Base-by-base conservation (phyloP, 2,888 invertebrate genomes). In the Drosophila parthenogenetica region DNA sequence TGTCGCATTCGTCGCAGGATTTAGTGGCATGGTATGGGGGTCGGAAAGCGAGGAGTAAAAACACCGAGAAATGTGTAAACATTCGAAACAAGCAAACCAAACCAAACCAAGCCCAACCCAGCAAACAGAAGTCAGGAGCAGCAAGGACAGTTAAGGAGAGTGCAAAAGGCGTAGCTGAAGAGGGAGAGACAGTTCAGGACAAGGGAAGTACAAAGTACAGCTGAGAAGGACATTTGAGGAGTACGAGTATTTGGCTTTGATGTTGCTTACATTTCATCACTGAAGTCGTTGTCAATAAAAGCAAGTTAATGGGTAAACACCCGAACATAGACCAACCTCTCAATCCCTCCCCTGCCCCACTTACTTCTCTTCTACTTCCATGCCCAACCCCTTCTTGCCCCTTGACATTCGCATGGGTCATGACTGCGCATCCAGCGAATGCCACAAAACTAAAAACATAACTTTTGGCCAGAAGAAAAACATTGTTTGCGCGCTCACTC, bases 181-280 rank as follows among this genome's bases (percentile, higher is more conserved):
- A 17, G 14, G 2, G 1, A 43, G 17, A 19, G 17, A 0, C 17
- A 11, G n/a, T 3, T 5, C 3, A 10, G 17, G n/a, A 45, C n/a
- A 2, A 0, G 37, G 14, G 10, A 16, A 7, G 25, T 13, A 3
- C 39, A 8, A 16, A 22, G 14, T 25, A 32, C 43, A 45, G 51
- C 54, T 55, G 64, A 43, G 51, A 55, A 58, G 72, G 57, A 67
- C 49, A 58, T 57, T 39, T 14, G 37, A 49, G 65, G 63, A 67
- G 79, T 48, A 14, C 74, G 65, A 73, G 81, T 74, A 74, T 78
- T 84, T 70, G 78, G 84, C 84, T 85, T 85, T 85, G 84, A 85
- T 87, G 87, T 85, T 85, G 80, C 78, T 84, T 81, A 87, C 87
- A 84, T 85, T 85, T 84, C 87, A 85, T 85, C 84, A 81, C 82